Base-by-base conservation (phyloP, 2,888 invertebrate species). In the Hoplodrina ambigua region DNA sequence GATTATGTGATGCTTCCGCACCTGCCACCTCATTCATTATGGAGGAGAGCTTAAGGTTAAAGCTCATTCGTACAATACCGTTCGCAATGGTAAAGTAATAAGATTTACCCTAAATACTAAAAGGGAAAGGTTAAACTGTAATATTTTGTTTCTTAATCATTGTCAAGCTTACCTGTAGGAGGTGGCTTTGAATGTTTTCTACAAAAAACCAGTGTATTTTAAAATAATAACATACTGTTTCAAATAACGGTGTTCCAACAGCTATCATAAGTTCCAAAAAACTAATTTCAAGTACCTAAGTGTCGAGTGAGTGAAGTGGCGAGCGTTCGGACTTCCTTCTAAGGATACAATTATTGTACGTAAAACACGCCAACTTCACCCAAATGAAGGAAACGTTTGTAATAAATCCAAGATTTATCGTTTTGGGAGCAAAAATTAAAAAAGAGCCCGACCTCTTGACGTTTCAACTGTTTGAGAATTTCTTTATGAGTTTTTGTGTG, bases 381-480 rank as follows among this genome's bases (percentile, higher is more conserved):
- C 55, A 74, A 81, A 75, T 74, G 65, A 74, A 78, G 68, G 82
- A 75, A 82, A 79, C 75, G 59, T 67, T 84, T n/a, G 74, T 75
- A 72, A 81, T 82, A 82, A 81, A 76, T 81, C 62, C 56, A 71
- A 75, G 69, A 75, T 82, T 84, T 74, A 72, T 84, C 44, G 73
- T 73, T 80, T 81, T 33, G 52, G 62, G 66, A 68, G 57, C 58
- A 65, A 81, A 81, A 71, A 72, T 65, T 62, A 70, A 73, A 72
- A 77, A 49, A 37, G 19, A 50, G 20, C n/a, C 13, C 63, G 60
- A 70, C 67, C 67, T 67, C 67, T 77, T 77, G 78, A 73, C 63
- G 50, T 73, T 62, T 69, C 82, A 53, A 81, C 55, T 65, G 69
- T 67, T 69, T 37, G 57, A 70, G 56, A 56, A 57, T 68, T 77